A percentile compares a stretch with the other conserved stretches of the same genome.
These are phyloP conservation scores for Microctenopoma stevenorrisi DNA, from an alignment of 2,797 vertebrate genomes.

Conservation along the genomic window DNA sequence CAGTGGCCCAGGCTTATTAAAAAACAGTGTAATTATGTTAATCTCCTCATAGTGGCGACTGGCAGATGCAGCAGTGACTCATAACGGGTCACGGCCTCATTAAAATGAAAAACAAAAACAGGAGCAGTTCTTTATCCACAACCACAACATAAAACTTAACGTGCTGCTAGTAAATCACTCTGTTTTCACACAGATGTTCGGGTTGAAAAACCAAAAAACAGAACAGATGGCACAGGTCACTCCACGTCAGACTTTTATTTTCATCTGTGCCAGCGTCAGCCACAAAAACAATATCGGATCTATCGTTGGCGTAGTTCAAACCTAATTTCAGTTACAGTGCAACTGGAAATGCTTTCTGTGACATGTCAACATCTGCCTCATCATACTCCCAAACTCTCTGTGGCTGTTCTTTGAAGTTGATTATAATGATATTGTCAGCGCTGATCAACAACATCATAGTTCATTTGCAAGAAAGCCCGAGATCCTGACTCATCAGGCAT, in stretches of 20 bases:
- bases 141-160: not conserved
- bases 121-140: not conserved
- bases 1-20: conserved; percentile 19
- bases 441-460: conserved; percentile 2
- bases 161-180: not conserved
- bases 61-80: conserved; percentile 44
- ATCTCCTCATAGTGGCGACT: conserved; percentile 39
- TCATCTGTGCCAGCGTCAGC: not conserved
- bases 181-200: not conserved
- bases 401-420: not conserved
- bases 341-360: not conserved
- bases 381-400: not conserved
- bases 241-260: too few species aligned
- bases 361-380: not conserved
- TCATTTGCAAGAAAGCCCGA: conserved; percentile 19
- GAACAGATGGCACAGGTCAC: not conserved
- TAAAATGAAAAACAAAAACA: conserved; percentile 7
- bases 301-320: not conserved
- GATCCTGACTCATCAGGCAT: conserved; percentile 37
- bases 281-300: too few species aligned
- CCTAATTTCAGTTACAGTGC: not conserved
- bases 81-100: conserved; percentile 49
- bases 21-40: conserved; percentile 58
- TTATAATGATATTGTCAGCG: not conserved
- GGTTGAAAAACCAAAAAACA: not conserved